Conservation (phyloP, 2,113 vertebrate species). For the Anguilla rostrata region DNA sequence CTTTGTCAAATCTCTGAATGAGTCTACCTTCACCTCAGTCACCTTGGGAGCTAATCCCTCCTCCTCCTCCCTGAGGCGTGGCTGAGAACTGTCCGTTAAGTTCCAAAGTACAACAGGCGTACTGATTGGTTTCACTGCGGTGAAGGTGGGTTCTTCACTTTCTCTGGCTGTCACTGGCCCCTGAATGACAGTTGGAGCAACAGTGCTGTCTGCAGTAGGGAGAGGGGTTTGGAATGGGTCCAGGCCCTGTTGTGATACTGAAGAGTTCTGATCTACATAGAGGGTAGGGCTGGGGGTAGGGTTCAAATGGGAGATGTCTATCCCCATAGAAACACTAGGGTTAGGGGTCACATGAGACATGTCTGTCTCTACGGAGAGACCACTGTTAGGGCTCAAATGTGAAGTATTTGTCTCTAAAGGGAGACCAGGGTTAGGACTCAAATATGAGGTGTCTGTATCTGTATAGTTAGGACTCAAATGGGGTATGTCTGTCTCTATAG, state of each 20-base stretch:
- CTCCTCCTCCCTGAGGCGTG: conserved; percentile 29
- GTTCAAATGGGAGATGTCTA: no score
- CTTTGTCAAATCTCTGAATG: neutral
- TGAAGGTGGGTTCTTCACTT: conserved; percentile 21
- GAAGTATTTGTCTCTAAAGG: no score
- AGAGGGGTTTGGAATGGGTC: neutral
- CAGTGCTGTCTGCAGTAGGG: neutral
- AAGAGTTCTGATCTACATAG: neutral
- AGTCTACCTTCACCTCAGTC: conserved; percentile 14
- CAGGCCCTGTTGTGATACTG: neutral
- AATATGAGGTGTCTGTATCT: no score
- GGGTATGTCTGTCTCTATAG: neutral
- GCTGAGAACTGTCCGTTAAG: conserved; percentile 21
- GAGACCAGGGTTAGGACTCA: neutral
- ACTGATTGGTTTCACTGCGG: conserved; percentile 6
- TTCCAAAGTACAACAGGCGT: conserved; percentile 28
- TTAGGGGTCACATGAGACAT: neutral
- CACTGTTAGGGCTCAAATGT: no score
- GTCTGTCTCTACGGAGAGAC: no score
- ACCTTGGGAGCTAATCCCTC: neutral
- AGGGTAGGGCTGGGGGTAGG: neutral
- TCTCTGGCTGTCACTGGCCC: neutral
- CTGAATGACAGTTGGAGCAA: conserved; percentile 14
- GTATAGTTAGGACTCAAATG: no score
- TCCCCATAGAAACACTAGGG: neutral